These are phyloP conservation scores for Gallinago paraguaiae DNA, from an alignment of 2,113 vertebrate species.

Conservation along the genomic window DNA sequence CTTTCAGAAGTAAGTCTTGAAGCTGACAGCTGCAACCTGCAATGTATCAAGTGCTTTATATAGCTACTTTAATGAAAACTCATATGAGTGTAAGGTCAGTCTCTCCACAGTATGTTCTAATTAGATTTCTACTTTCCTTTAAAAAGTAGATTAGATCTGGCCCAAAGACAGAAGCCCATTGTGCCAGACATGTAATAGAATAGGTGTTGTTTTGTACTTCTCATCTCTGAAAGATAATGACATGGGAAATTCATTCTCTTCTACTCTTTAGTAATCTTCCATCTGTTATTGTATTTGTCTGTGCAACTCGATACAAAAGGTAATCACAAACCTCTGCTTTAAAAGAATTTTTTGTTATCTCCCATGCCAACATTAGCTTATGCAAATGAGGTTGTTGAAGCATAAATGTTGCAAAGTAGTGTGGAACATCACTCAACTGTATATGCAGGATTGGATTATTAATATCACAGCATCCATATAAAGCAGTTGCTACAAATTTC, in stretches of 20 bases:
- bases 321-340: slow-evolving; percentile 24
- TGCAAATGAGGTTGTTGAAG: not conserved
- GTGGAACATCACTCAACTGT: not conserved
- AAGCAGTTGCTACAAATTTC: not conserved
- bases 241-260: slow-evolving; percentile 35
- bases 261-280: slow-evolving; percentile 30
- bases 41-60: not conserved
- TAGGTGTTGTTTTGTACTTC: slow-evolving; percentile 8
- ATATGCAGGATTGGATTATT: not conserved
- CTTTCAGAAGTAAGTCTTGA: not conserved
- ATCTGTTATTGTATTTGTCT: slow-evolving; percentile 27
- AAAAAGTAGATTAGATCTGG: slow-evolving; percentile 10
- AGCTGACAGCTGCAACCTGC: slow-evolving; percentile 39
- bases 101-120: not conserved
- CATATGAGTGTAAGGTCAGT: slow-evolving; percentile 2
- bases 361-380: not conserved
- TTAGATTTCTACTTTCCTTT: slow-evolving; percentile 33
- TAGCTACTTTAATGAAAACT: slow-evolving; percentile 22
- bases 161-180: not conserved
- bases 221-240: slow-evolving; percentile 28
- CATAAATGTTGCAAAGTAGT: not conserved
- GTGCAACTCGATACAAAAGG: slow-evolving; percentile 20
- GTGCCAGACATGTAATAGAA: not conserved
- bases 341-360: not conserved
- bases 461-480: not conserved